Base-by-base conservation (phyloP, 2,797 vertebrate species). In the Phoeniculus purpureus region DNA sequence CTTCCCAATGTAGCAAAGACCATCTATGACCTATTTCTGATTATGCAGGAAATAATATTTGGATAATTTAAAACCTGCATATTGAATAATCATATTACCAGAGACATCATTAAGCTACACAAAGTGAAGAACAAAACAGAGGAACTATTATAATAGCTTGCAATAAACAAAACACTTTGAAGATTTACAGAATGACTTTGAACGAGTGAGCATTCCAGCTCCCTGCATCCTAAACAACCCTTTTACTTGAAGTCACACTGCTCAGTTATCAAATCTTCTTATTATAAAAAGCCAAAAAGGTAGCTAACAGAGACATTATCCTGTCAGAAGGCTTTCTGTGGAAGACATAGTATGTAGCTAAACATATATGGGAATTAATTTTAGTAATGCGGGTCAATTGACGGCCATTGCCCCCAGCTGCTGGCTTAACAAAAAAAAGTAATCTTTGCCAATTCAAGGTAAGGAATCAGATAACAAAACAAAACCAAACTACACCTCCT, bases 401-500 rank as follows among this genome's bases (percentile, higher is more conserved):
- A 58, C 50, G 76, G 40, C 5, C 11, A 20, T 31, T 67, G 18
- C 16, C 16, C 45, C 84, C 37, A 79, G 58, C 79, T 48, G 27
- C 12, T 80, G 47, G 6, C 31, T 81, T 58, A 59, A 18, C 58
- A 18, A 32, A 71, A 67, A 94, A 64, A 94, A 92, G 55, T 64
- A 1, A 55, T 19, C 29, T 81, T 80, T 82, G 52, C 11, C 10
- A 82, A 74, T 64, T 73, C 60, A 59, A 80, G 6, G 17, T 52
- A 34, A 19, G 22, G 43, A 87, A 86, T 64, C 11, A 67, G 50
- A 81, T 43, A 43, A 43, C 43, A 43, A 19, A 9, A 1, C 6
- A 6, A 18, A 78, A 22, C 0, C 7, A 84, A n/a, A 2, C 15
- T 56, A 73, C 4, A 3, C 2, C 37, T 5, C 20, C 6, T 0